Conservation (phyloP, 2,113 vertebrate genomes). For the Hydrolagus affinis region DNA sequence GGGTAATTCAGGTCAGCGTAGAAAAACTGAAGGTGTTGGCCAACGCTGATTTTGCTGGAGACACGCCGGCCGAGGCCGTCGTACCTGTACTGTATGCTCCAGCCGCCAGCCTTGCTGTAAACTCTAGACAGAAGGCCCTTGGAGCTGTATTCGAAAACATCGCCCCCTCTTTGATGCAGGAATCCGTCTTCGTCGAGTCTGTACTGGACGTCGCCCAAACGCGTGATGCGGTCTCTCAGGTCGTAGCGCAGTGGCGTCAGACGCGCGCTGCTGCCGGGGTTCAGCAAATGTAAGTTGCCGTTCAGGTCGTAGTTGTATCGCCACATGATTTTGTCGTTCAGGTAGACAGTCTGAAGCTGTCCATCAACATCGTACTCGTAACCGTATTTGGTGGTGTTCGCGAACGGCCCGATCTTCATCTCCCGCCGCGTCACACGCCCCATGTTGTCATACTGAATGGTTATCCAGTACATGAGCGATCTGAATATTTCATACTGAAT, state of each 20-base stretch:
- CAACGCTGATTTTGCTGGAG: constrained; percentile 81
- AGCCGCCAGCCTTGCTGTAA: constrained; percentile 89
- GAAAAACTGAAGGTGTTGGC: constrained; percentile 92
- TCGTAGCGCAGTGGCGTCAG: constrained; percentile 84
- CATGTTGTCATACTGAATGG: constrained; percentile 90
- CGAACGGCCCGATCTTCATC: constrained; percentile 94
- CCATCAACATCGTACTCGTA: constrained; percentile 94
- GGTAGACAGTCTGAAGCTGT: constrained; percentile 86
- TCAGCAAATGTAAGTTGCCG: constrained; percentile 87
- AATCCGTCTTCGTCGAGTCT: constrained; percentile 90
- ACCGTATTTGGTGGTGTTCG: constrained; percentile 92
- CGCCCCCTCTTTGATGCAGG: constrained; percentile 81
- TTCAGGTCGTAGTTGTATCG: constrained; percentile 97
- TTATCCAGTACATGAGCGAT: constrained; percentile 95
- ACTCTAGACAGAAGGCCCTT: constrained; percentile 86
- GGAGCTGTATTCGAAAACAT: constrained; percentile 95
- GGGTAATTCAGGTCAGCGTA: constrained; percentile 89
- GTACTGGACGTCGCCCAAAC: constrained; percentile 92
- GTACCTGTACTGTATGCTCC: constrained; percentile 87
- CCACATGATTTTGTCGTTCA: constrained; percentile 94
- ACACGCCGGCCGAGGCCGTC: constrained; percentile 88
- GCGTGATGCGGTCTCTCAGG: constrained; percentile 86
- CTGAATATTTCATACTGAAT: constrained; percentile 96
- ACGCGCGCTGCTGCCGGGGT: constrained; percentile 78
- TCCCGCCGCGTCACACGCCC: constrained; percentile 84